Base-by-base conservation (phyloP, 2,797 vertebrate species). In the Hippoglossus hippoglossus region DNA sequence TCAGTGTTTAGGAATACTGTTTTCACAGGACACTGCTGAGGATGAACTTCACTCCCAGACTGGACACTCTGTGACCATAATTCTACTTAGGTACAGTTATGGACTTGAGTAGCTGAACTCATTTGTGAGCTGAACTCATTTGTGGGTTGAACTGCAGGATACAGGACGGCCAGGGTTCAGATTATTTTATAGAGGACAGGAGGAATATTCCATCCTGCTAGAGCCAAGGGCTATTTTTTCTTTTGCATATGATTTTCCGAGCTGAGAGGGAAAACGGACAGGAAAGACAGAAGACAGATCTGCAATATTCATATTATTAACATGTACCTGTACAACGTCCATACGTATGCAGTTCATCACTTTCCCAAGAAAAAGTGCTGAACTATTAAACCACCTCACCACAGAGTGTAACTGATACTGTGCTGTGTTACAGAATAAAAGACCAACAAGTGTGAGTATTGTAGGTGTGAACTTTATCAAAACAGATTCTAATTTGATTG, bases 21-120 rank as follows among this genome's bases (percentile, higher is more conserved):
- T 65, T 70, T 77, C 63, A 82, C 82, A 70, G 59, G 75, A 84
- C 81, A 70, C 65, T 79, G 36, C 70, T 41, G 28, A 73, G 74
- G 73, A 81, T 77, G 82, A 67, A 79, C 47, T 74, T 82, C 19
- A 67, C 59, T 83, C 67, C 73, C 46, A 39, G 67, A 67, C 59
- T 16, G 44, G 71, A 77, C 65, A 57, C 68, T 67, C 25, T 24
- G 3, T 55, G 53, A 44, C 46, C 47, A 44, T 41, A 61, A 75
- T 28, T 53, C 71, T 75, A 54, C 73, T 80, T 75, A 62, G 76
- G 46, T 78, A 64, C 75, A 55, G 63, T 74, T 66, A 64, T 63
- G 67, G 63, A 73, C 64, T 65, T 77, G 44, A 67, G 60, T 36
- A 74, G n/a, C 41, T 44, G 19, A 49, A 11, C 49, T 51, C 16